Conservation (phyloP, 2,888 invertebrate genomes). For the Baronia brevicornis region DNA sequence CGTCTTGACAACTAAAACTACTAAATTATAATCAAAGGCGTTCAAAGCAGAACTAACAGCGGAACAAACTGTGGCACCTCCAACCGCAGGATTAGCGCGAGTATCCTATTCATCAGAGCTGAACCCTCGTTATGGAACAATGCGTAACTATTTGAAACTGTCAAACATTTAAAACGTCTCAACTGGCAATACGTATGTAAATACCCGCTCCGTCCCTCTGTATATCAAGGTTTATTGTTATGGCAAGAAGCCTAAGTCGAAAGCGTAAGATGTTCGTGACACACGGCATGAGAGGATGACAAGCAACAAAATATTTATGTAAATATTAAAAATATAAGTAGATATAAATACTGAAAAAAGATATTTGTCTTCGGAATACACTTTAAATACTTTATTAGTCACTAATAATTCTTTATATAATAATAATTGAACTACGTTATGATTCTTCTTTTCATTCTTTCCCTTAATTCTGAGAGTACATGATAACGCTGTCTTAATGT, state of each 20-base stretch:
- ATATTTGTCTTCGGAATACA: not conserved
- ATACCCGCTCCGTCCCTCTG: constrained; percentile 37
- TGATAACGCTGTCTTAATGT: too few species aligned
- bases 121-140: constrained; percentile 28
- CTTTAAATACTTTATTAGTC: too few species aligned
- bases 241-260: constrained; percentile 56
- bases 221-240: constrained; percentile 61
- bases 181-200: constrained; percentile 56
- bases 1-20: constrained; percentile 9
- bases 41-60: constrained; percentile 16
- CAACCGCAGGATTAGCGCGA: constrained; percentile 11
- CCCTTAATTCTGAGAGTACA: too few species aligned
- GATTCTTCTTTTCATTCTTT: too few species aligned
- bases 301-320: not conserved
- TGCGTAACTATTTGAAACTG: constrained; percentile 51
- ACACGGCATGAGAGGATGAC: constrained; percentile 23
- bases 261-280: constrained; percentile 46
- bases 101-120: constrained; percentile 25
- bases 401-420: too few species aligned
- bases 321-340: constrained; percentile 1
- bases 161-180: constrained; percentile 60
- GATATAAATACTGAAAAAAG: not conserved
- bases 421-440: too few species aligned
- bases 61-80: constrained; percentile 15
- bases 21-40: constrained; percentile 13